Conservation (phyloP, 2,797 vertebrate species). For the Xenops minutus region DNA sequence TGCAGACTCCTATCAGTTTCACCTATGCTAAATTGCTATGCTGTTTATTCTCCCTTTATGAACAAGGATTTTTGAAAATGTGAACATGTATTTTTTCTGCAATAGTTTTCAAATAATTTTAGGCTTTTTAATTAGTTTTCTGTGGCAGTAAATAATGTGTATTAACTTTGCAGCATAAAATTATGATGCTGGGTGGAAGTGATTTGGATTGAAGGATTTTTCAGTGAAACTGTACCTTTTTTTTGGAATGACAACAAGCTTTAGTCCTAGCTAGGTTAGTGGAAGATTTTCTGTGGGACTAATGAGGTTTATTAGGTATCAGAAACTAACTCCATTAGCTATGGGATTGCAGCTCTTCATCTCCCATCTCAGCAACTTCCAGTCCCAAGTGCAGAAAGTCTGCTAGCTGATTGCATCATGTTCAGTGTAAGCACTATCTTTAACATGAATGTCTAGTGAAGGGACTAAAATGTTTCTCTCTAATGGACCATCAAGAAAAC, state of each 20-base stretch:
- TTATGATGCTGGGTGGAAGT: not conserved
- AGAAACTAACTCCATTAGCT: not conserved
- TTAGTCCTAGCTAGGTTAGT: not conserved
- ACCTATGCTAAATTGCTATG: not conserved
- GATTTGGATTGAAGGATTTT: not conserved
- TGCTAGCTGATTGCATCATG: not conserved
- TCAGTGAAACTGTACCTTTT: not conserved
- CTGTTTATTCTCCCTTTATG: not conserved
- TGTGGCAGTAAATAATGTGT: not conserved
- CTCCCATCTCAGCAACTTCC: not conserved
- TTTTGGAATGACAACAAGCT: not conserved
- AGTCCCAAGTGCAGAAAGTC: not conserved
- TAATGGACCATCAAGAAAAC: not conserved
- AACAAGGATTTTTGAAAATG: not conserved
- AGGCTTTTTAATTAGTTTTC: not conserved
- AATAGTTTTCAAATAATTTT: not conserved
- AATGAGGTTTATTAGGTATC: not conserved
- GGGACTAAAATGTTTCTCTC: not conserved
- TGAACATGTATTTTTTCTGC: not conserved
- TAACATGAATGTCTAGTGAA: not conserved
- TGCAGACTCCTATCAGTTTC: not conserved
- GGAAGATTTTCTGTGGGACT: not conserved
- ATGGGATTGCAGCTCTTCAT: not conserved
- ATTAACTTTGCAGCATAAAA: not conserved
- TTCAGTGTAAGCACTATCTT: not conserved